Evolutionary conservation across 2,888 invertebrate genomes (phyloP), one percentile per base, ranked within the genome.

Genomic region (Thumatha senex): DNA sequence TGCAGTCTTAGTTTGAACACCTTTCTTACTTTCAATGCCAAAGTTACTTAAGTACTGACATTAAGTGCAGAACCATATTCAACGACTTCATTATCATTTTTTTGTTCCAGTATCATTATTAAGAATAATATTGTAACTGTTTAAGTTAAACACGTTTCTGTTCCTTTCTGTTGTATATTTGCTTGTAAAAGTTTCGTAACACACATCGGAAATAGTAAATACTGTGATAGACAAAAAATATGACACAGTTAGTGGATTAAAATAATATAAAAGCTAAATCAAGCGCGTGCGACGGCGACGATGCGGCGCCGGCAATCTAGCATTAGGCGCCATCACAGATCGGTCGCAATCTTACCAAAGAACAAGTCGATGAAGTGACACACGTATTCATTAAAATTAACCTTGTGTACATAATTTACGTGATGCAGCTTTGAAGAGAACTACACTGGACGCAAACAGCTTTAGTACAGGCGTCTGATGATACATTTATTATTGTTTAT

Each of bases 171-270:
- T 24, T 2, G 2, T 24, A 24, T 24, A 24, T 24, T 24, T 24
- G 18, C 18, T 5, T 24, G 18, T 2, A 24, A 29, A 38, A 35
- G 45, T 65, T 67, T 51, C 56, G 51, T 52, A 67, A 64, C 63
- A 54, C 49, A 57, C 57, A 60, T 61, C 73, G 59, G 73, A 76
- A 80, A 79, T 76, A 77, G 70, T 70, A 63, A 69, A 64, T 69
- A 63, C 64, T 68, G 61, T 67, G 70, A 61, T 73, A 68, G 63
- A 74, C 68, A 75, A 76, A 24, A 78, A 78, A 82, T 80, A 82
- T 82, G 82, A 82, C 84, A 86, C 81, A 80, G 70, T 76, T 79
- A 64, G 78, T 70, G 76, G 80, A 84, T 85, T 80, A 82, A 85
- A 85, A 85, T 84, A 86, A 83, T 82, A 83, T 82, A 74, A 80